These are phyloP conservation scores for Sycobia sp. DNA, from an alignment of 1,140 invertebrate species.

Conservation along the genomic window DNA sequence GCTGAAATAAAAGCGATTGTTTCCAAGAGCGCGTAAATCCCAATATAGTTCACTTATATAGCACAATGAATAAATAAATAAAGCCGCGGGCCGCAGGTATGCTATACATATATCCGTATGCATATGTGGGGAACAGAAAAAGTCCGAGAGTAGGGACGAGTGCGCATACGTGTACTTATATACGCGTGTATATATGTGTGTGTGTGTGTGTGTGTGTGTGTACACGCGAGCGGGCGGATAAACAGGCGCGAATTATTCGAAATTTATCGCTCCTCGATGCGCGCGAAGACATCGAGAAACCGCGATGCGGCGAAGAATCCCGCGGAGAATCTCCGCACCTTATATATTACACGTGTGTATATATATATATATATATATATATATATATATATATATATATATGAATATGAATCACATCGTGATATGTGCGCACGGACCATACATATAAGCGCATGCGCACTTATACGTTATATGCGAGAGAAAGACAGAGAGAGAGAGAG, in stretches of 20 bases:
- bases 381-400: not conserved
- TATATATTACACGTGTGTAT: no score
- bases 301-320: conserved; percentile 22
- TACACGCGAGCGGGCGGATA: not conserved
- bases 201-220: no score
- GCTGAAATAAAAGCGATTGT: conserved; percentile 19
- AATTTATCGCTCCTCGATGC: conserved; percentile 26
- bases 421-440: not conserved
- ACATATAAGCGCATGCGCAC: no score
- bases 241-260: conserved; percentile 32
- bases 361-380: not conserved
- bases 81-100: not conserved
- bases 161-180: not conserved
- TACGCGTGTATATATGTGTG: no score
- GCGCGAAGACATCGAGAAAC: no score
- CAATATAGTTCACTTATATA: conserved; percentile 35
- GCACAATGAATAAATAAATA: conserved; percentile 37
- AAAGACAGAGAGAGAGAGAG: no score
- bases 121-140: not conserved
- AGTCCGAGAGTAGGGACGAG: not conserved
- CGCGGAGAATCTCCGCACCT: conserved; percentile 27
- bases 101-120: not conserved
- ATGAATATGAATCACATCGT: conserved; percentile 23
- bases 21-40: conserved; percentile 23
- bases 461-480: no score